Percentiles rank a stretch among this genome's conserved stretches.
phyloP scores from a whole-genome alignment of 1,140 invertebrate species.

The Pseudomyrmex gracilis region DNA sequence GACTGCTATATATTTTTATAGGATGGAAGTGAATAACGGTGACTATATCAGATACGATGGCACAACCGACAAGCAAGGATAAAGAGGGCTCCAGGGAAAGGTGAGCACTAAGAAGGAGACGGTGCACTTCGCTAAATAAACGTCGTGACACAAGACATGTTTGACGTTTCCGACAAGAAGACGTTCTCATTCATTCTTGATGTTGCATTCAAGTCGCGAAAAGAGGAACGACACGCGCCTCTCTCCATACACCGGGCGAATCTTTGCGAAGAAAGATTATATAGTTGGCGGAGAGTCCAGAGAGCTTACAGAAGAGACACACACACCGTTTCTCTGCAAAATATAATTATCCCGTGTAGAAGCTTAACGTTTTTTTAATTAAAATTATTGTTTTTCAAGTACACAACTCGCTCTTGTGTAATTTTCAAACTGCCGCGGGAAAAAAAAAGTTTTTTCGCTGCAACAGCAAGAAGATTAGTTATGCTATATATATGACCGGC shows the following conservation, averaged over 20 bases:
- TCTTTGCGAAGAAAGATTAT: background rate
- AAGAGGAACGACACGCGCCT: background rate
- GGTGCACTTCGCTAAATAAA: slow-evolving; percentile 71
- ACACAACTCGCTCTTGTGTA: too few species aligned
- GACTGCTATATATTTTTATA: slow-evolving; percentile 59
- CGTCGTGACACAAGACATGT: slow-evolving; percentile 42
- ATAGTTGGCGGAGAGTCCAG: background rate
- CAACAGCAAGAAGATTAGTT: too few species aligned
- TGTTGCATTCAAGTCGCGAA: slow-evolving; percentile 27
- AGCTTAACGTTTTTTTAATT: too few species aligned
- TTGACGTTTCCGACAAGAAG: slow-evolving; percentile 38
- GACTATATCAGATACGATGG: slow-evolving; percentile 57
- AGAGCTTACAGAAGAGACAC: too few species aligned
- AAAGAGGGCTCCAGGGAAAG: slow-evolving; percentile 55
- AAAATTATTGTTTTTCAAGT: too few species aligned
- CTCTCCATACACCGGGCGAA: background rate
- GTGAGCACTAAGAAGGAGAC: slow-evolving; percentile 38
- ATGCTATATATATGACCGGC: too few species aligned
- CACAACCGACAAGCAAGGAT: slow-evolving; percentile 40
- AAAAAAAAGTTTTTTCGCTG: too few species aligned
- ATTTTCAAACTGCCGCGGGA: too few species aligned
- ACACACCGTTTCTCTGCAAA: too few species aligned
- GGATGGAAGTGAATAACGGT: slow-evolving; percentile 47
- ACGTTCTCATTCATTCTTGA: slow-evolving; percentile 12
- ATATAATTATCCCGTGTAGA: too few species aligned